Base-by-base conservation (phyloP, 2,113 vertebrate species). In the Oophaga pumilio region DNA sequence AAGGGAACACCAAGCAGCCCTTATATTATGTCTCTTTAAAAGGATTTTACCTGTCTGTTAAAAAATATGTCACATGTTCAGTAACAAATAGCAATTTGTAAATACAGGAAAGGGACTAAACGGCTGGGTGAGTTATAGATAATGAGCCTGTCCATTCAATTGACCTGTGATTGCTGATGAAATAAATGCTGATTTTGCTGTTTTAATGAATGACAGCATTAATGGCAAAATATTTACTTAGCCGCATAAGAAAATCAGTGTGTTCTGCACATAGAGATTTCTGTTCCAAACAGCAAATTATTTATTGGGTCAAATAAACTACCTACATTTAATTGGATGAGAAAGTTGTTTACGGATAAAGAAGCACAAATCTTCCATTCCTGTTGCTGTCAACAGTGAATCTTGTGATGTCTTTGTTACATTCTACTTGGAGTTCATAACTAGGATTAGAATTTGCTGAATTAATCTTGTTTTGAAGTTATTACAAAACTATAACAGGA, bases 201-300 rank as follows among this genome's bases (percentile, higher is more conserved):
- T 59, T 33, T 22, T 49, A 66, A 52, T 68, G 43, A 83, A 62
- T 53, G 76, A 78, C 20, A 86, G 52, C 13, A 60, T n/a, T n/a
- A 57, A 69, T 73, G 24, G 18, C 33, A 62, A 76, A 82, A 87
- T 87, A 87, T 82, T 81, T 87, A 33, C 62, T 82, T 50, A 33
- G 26, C 43, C 15, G 17, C 28, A 62, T 76, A 49, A n/a, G 6
- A 56, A 9, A 8, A 11, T 26, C 50, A 87, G 53, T 60, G 28
- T 87, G n/a, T 64, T 87, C 33, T 81, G 14, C 12, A 77, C 73
- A 87, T 17, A 76, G 79, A 81, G 22, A 6, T 52, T 82, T 87
- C 66, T 82, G 43, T 76, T 87, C 33, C 14, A 52, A 33, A 82
- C 22, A 71, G 66, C 50, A 62, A 52, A 56, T 78, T 74, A 82